Evolutionary conservation across 2,797 vertebrate genomes (phyloP), one percentile per base, ranked within the genome.

Genomic region (Mionectes olivaceus): DNA sequence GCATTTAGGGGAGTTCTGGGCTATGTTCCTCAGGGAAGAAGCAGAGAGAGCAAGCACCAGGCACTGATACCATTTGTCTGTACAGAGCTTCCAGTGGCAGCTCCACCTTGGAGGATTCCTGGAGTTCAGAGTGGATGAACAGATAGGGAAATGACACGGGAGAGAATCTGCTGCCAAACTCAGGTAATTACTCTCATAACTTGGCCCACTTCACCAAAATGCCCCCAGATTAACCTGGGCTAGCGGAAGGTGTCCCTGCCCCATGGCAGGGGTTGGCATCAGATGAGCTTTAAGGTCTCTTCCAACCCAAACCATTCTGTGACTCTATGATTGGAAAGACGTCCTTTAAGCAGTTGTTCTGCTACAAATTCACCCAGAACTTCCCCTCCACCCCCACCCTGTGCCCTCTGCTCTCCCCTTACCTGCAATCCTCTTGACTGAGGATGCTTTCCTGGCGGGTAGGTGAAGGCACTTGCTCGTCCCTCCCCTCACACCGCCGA

Each of bases 341-440:
- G 2, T 39, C 25, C 64, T 83, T 90, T 32, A 4, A 61, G 39
- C 5, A 37, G 18, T 0, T 1, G 28, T 12, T 60, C 69, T 90
- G 32, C 74, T 28, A 9, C 12, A 18, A 61, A 61, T 39, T 19
- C 33, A 23, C 59, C 44, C 52, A 6, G 14, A 28, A 75, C 22
- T 32, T 13, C 27, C 78, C 65, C 64, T 44, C 60, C n/a, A 37
- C 4, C 49, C 67, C 23, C 28, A 7, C 21, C 1, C 13, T 3
- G 8, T 5, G 11, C 32, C 33, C 30, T 46, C 3, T 6, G 15
- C 5, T 21, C 18, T 50, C 3, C 65, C 87, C 96, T 97, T 94
- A 99, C 99, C 99, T 98, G 99, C 99, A 79, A 99, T 99, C 80
- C 98, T 97, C 82, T 97, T 97, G 83, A 99, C 98, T 2, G 99